Evolutionary conservation across 2,888 invertebrate genomes (phyloP), one percentile per base, ranked within the genome.

Genomic region (Phlogophora meticulosa): DNA sequence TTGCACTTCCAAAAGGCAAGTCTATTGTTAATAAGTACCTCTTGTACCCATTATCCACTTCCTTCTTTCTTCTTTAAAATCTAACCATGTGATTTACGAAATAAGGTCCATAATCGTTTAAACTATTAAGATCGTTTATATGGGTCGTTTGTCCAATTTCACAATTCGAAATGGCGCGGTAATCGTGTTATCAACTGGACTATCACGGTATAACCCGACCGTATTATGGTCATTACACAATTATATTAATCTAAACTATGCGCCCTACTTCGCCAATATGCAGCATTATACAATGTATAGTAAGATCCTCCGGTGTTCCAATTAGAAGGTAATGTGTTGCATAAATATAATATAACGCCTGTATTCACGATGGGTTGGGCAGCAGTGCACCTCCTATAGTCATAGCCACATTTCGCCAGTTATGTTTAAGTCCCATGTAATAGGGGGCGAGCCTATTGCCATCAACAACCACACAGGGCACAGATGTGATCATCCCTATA

Each of bases 71-170:
- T 42, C 53, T 53, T 36, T 4, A 49, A 75, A 76, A 73, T 36
- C 42, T 15, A 58, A 58, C 78, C 61, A 48, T 51, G 38, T 57
- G 20, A 20, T n/a, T 48, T 28, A 56, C 40, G 36, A 42, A 60
- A 65, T 73, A 79, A 68, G 59, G 61, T 62, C 32, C 46, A 62
- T 43, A 61, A 53, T 72, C 63, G 59, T 56, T 51, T 59, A 52
- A 72, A 57, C 64, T 68, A 58, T 58, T 67, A 57, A 63, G 55
- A 61, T 34, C 58, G 66, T 59, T 63, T 83, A 65, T 73, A 56
- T 80, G 60, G 73, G 70, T 75, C 77, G 72, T 77, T 84, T 73
- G 76, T 72, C 69, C 78, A 83, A 85, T 83, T 83, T 81, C 72
- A 75, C 59, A 81, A 83, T 80, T 73, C 70, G 70, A 73, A 82